Evolutionary conservation across 2,797 vertebrate genomes (phyloP), one percentile per base, ranked within the genome.

Genomic region (Balearica regulorum): DNA sequence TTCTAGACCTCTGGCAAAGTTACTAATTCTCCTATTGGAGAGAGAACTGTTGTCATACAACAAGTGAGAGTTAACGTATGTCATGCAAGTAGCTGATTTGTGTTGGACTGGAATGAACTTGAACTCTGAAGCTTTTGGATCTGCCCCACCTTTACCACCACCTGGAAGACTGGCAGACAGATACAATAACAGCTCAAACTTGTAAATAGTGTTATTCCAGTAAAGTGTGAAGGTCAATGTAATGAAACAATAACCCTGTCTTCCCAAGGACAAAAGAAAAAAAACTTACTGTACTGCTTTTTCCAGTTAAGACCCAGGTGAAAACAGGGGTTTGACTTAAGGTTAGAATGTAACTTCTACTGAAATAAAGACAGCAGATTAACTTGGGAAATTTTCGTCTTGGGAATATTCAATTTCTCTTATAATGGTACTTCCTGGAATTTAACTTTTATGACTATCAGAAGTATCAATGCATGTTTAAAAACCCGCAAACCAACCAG

Each of bases 11-110:
- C 8, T 29, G 20, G 19, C 48, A 62, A 73, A 37, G 11, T 39
- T 51, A 15, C 26, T 57, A 16, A 0, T 26, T 48, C 5, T 66
- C 9, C 31, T 55, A 0, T 0, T 53, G 51, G 55, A 61, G 37
- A 68, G 61, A 80, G 26, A 57, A 4, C 43, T 69, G 14, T 5
- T 75, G 70, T 48, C 26, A 21, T 9, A 4, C 25, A 39, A 33
- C 25, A 39, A 33, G 11, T 33, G 62, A 28, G 44, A 46, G 24
- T 60, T 76, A 55, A 43, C 21, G 11, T 21, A 19, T 25, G 8
- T 19, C 44, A 4, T 3, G 0, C 37, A 13, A 19, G 41, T 2
- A 25, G 37, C 13, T 83, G 14, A 11, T 66, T 48, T 39, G 15
- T 48, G 13, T 10, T 57, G 29, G 21, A 14, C 37, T 64, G 57